Base-by-base conservation (phyloP, 2,888 invertebrate genomes). In the Cabera pusaria region DNA sequence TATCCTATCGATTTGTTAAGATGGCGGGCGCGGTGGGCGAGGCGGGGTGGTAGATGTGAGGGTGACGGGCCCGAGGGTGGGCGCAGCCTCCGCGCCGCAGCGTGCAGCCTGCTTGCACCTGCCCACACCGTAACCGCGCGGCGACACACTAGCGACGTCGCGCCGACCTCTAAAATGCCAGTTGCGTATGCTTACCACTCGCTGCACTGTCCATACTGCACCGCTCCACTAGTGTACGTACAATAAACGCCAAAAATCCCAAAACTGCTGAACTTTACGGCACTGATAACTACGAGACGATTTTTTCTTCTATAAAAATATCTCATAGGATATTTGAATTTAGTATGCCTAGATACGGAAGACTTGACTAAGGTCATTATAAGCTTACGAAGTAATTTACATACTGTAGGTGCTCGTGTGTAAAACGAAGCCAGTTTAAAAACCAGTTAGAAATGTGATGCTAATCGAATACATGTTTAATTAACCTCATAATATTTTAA, bases 1-100 rank as follows among this genome's bases (percentile, higher is more conserved):
- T 88, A 90, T 90, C 87, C 89, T 90, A 90, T 90, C 90, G 90
- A 90, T 90, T 90, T 89, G 90, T 90, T 88, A 90, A 90, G 90
- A 90, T 85, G 89, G 87, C 82, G 84, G 73, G 69, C 72, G 76
- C 72, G 77, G 72, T 59, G 66, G 69, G 55, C 54, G 67, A 67
- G 61, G 62, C 49, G 49, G 49, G 42, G 52, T 52, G 61, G 53
- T 65, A 47, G 60, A 52, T 58, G 62, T 56, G 68, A 63, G 68
- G 69, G 71, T 64, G 68, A 61, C 60, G 66, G 63, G 60, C 64
- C 62, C 61, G 67, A 71, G 71, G 72, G 69, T 74, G 73, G 72
- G 72, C 72, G 72, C 80, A 80, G 78, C 78, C 82, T 82, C 80
- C 80, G 58, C 78, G 71, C 73, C 80, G 82, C 85, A 81, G 69